phyloP scores from a whole-genome alignment of 1,140 invertebrate species.

The Drosophila watanabei region DNA sequence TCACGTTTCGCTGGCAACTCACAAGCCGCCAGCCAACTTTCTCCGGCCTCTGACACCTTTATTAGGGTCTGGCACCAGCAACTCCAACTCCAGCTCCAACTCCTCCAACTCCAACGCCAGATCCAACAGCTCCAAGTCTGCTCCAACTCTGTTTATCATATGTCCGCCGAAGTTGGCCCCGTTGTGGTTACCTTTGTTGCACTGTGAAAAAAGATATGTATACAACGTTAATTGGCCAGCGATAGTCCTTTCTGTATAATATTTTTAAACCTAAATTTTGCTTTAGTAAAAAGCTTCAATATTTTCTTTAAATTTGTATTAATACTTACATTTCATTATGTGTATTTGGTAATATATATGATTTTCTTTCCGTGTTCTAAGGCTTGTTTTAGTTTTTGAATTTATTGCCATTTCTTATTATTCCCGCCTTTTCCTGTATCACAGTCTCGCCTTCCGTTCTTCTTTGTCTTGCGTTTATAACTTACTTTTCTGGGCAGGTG shows the following conservation, averaged over 20 bases:
- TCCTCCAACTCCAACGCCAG: slow-evolving; percentile 16
- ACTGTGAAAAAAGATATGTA: background rate
- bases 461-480: slow-evolving; percentile 78
- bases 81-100: slow-evolving; percentile 51
- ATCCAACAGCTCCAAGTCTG: slow-evolving; percentile 41
- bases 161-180: slow-evolving; percentile 62
- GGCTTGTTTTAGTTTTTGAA: slow-evolving; percentile 81
- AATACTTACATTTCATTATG: background rate
- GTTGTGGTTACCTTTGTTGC: slow-evolving; percentile 38
- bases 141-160: slow-evolving; percentile 74
- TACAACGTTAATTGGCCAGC: background rate
- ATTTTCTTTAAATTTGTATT: background rate
- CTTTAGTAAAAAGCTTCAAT: too few species aligned
- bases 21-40: slow-evolving; percentile 59
- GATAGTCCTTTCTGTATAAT: background rate
- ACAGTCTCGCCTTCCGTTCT: slow-evolving; percentile 25
- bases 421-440: slow-evolving; percentile 32
- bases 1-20: slow-evolving; percentile 70
- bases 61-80: slow-evolving; percentile 64
- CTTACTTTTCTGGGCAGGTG: slow-evolving; percentile 76
- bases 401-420: slow-evolving; percentile 83
- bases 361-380: slow-evolving; percentile 15
- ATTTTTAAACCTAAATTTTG: background rate
- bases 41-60: slow-evolving; percentile 74
- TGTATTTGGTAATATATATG: background rate